These are phyloP conservation scores for Drosophila limbata DNA, from an alignment of 2,888 invertebrate genomes.

Conservation along the genomic window DNA sequence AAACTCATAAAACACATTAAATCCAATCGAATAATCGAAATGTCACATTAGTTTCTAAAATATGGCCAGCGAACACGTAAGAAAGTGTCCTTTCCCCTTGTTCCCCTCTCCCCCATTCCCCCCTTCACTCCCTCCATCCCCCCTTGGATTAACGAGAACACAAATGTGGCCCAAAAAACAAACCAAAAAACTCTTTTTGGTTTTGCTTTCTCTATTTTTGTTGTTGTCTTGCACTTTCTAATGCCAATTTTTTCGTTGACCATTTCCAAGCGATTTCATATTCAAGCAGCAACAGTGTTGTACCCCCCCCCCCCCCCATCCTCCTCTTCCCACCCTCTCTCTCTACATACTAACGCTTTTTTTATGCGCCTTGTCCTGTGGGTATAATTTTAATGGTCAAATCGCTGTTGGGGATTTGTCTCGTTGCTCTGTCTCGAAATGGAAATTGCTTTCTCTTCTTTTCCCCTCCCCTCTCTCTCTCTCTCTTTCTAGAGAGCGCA, in stretches of 20 bases:
- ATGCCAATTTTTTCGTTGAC: constrained; percentile 48
- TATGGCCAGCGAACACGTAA: constrained; percentile 81
- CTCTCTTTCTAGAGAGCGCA: background rate
- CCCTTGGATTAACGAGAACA: constrained; percentile 61
- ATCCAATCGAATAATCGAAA: constrained; percentile 86
- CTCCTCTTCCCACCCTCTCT: background rate
- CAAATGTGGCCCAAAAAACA: constrained; percentile 68
- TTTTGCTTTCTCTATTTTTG: background rate
- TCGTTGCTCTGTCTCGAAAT: constrained; percentile 47
- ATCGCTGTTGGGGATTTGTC: constrained; percentile 70
- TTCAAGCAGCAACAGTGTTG: constrained; percentile 60
- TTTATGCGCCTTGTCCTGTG: constrained; percentile 76
- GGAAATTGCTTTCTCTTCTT: constrained; percentile 73
- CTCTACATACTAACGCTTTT: constrained; percentile 27
- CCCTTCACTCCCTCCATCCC: background rate
- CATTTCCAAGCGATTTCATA: constrained; percentile 77
- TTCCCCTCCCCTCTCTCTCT: constrained; percentile 37
- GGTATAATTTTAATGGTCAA: constrained; percentile 85
- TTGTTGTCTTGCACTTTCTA: constrained; percentile 52
- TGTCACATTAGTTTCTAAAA: constrained; percentile 86
- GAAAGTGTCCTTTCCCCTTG: constrained; percentile 34
- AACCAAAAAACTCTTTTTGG: constrained; percentile 67
- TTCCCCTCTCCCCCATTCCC: background rate
- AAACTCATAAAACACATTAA: constrained; percentile 85
- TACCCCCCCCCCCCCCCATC: background rate